Evolutionary conservation across 2,113 vertebrate genomes (phyloP).

Genomic region (Atlantisia rogersi): DNA sequence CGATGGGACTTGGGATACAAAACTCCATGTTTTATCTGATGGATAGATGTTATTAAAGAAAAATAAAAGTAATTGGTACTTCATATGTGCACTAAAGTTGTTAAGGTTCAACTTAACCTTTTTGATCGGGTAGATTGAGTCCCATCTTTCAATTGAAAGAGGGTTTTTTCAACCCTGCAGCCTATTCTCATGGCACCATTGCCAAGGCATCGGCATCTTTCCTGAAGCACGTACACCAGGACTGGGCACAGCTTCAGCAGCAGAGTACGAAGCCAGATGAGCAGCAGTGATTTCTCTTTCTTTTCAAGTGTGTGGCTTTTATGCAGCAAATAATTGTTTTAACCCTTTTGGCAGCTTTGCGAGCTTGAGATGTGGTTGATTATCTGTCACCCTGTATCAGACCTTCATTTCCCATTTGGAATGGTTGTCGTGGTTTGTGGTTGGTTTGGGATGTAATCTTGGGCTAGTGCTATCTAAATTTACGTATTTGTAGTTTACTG

Average conservation of each 20-base stretch:
- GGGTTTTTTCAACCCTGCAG: fast-evolving
- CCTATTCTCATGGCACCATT: fast-evolving
- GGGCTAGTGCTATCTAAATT: neutral
- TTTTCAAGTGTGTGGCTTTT: neutral
- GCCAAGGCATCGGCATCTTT: too few relatives aligned
- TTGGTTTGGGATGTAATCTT: neutral
- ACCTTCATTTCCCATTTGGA: neutral
- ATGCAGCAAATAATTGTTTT: neutral
- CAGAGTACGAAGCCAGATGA: fast-evolving
- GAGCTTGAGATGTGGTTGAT: neutral
- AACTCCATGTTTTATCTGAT: neutral
- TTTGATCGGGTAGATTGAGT: neutral
- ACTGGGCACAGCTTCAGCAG: fast-evolving
- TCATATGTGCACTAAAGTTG: neutral
- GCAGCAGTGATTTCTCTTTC: fast-evolving
- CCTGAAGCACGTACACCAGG: fast-evolving
- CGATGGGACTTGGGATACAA: fast-evolving
- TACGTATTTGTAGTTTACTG: neutral
- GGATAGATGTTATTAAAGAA: neutral
- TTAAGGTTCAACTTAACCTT: neutral
- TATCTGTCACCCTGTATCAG: fast-evolving
- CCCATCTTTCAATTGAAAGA: fast-evolving
- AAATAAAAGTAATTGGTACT: neutral
- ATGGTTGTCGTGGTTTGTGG: neutral
- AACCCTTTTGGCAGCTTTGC: neutral